A percentile compares a stretch with the other conserved stretches of the same genome.
These are phyloP conservation scores for Ifrita kowaldi DNA, from an alignment of 2,113 vertebrate species.

Conservation along the genomic window DNA sequence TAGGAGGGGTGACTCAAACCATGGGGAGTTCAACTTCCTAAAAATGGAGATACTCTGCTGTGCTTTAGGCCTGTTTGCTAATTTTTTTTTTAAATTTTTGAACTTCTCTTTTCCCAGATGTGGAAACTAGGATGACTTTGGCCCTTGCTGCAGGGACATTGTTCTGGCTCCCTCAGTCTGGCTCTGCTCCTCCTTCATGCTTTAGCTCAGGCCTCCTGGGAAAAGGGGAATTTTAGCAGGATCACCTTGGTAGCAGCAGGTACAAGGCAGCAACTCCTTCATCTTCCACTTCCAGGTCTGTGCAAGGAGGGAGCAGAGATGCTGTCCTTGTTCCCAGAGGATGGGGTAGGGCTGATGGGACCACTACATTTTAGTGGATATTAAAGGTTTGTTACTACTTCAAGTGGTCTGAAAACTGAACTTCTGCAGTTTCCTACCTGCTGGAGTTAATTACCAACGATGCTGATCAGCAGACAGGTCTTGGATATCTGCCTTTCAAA, in stretches of 20 bases:
- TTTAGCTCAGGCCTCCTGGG: background rate
- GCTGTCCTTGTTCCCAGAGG: background rate
- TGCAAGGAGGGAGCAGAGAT: background rate
- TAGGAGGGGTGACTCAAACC: background rate
- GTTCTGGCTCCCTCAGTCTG: background rate
- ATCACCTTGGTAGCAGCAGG: background rate
- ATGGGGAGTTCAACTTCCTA: fast-evolving
- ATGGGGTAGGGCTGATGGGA: background rate
- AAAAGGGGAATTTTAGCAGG: background rate
- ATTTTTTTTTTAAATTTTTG: background rate
- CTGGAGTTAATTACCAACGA: background rate
- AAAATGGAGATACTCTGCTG: background rate
- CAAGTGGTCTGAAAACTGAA: background rate
- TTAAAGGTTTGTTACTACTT: background rate
- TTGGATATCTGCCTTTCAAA: background rate
- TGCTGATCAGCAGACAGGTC: background rate
- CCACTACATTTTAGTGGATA: background rate
- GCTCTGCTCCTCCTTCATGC: background rate
- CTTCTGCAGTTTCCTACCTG: background rate
- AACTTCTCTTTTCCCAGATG: background rate
- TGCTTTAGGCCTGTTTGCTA: background rate
- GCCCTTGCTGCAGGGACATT: background rate
- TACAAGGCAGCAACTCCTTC: background rate
- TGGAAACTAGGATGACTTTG: background rate
- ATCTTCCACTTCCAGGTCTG: background rate